Evolutionary conservation across 2,888 invertebrate genomes (phyloP).

Genomic region (Caenorhabditis uteleia): DNA sequence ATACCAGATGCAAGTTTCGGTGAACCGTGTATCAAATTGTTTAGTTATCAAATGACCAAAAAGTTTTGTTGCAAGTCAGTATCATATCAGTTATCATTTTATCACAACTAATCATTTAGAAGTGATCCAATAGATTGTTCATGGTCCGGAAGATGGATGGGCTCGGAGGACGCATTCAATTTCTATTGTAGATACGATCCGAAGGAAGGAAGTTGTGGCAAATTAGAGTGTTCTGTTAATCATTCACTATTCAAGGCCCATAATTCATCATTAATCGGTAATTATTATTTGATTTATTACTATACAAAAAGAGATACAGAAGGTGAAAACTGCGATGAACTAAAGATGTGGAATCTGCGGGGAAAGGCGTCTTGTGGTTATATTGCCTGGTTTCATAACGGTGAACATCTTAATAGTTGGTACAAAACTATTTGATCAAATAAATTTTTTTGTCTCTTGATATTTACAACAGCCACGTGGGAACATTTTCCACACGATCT

Average conservation of each 20-base stretch:
- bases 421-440: constrained; percentile 45
- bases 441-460: not conserved
- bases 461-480: too few relatives aligned
- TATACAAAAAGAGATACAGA: constrained; percentile 13
- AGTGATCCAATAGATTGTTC: constrained; percentile 47
- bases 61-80: constrained; percentile 54
- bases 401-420: constrained; percentile 46
- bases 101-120: constrained; percentile 10
- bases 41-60: constrained; percentile 47
- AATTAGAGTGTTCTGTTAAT: constrained; percentile 51
- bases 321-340: constrained; percentile 50
- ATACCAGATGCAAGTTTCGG: constrained; percentile 50
- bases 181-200: constrained; percentile 50
- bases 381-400: constrained; percentile 48
- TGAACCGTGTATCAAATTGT: constrained; percentile 44
- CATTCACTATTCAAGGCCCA: constrained; percentile 42
- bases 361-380: constrained; percentile 51
- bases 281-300: constrained; percentile 1
- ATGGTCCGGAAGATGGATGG: constrained; percentile 53
- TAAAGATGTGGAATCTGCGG: constrained; percentile 42
- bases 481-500: too few relatives aligned
- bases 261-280: constrained; percentile 45
- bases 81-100: not conserved
- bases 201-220: constrained; percentile 44
- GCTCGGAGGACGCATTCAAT: constrained; percentile 47